These are phyloP conservation scores for Antigone vipio DNA, from an alignment of 2,113 vertebrate genomes.

Conservation along the genomic window DNA sequence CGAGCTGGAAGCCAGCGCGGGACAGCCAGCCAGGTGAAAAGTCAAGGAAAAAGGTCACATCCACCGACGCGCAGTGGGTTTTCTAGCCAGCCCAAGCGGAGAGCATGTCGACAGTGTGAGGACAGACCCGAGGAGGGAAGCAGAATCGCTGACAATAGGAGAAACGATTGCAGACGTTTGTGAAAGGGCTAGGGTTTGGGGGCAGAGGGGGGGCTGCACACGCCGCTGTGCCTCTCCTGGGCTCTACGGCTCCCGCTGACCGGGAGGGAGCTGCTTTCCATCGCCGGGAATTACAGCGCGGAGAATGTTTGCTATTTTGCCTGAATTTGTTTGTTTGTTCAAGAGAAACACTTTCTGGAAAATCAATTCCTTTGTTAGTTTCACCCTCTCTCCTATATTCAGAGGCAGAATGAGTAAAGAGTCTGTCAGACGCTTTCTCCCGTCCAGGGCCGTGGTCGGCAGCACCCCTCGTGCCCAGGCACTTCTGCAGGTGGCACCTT, in stretches of 20 bases:
- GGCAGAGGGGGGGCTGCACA: rapidly evolving
- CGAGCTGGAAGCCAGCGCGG: neutral
- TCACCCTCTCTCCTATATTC: rapidly evolving
- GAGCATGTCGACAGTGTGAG: rapidly evolving
- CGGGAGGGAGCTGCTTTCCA: no score
- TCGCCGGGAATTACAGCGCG: neutral
- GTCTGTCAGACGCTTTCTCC: rapidly evolving
- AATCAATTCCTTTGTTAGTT: neutral
- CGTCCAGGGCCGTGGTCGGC: neutral
- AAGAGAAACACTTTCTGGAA: neutral
- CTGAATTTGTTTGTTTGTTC: neutral
- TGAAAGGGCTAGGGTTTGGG: neutral
- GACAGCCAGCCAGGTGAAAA: neutral
- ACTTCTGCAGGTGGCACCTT: no score
- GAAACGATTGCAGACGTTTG: rapidly evolving
- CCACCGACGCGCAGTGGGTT: rapidly evolving
- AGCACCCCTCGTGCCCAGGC: neutral
- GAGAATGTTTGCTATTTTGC: neutral
- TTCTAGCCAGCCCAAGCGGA: rapidly evolving
- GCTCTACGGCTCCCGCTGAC: neutral
- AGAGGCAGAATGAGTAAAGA: rapidly evolving
- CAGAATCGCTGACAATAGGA: neutral
- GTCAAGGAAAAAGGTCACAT: neutral
- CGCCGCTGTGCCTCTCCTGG: rapidly evolving
- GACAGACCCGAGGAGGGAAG: neutral